Base-by-base conservation (phyloP, 2,113 vertebrate genomes). In the Megalops atlanticus region DNA sequence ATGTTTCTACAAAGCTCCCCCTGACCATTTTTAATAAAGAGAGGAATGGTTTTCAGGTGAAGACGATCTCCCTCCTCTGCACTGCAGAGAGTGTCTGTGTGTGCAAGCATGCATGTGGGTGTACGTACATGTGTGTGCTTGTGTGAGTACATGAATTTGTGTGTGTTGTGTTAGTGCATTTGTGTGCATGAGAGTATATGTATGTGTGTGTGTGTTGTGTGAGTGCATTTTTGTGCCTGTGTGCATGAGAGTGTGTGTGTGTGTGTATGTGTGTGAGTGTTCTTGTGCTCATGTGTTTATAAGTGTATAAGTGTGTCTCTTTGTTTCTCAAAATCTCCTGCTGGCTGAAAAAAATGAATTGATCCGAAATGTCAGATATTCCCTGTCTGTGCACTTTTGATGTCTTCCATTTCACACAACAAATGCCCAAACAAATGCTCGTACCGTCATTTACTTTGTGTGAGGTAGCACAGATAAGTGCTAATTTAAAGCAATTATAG, bases 1-100 rank as follows among this genome's bases (percentile, higher is more conserved):
- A 95, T 94, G 95, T 95, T 95, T 94, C 94, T 95, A 93, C 95
- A 94, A 94, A 94, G 92, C 85, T 89, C 91, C 94, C n/a, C 86
- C 92, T 90, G 94, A 94, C 91, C 91, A 81, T 94, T 94, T 95
- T 94, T 93, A 94, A 95, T 94, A 94, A 94, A 93, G 91, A 93
- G 93, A 86, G 85, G 90, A 93, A 92, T 58, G 52, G 21, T 4
- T 89, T 31, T 1, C 24, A 64, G 49, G n/a, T n/a, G n/a, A n/a
- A n/a, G n/a, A n/a, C n/a, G n/a, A n/a, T n/a, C n/a, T n/a, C n/a
- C n/a, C n/a, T n/a, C n/a, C n/a, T n/a, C n/a, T n/a, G n/a, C n/a
- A n/a, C n/a, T n/a, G n/a, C n/a, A n/a, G n/a, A 15, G 47, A 15
- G 47, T 49, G 47, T 49, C 12, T 49, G 47, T 49, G 11, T 49